Evolutionary conservation across 2,888 invertebrate genomes (phyloP).

Genomic region (Melanostoma scalare): DNA sequence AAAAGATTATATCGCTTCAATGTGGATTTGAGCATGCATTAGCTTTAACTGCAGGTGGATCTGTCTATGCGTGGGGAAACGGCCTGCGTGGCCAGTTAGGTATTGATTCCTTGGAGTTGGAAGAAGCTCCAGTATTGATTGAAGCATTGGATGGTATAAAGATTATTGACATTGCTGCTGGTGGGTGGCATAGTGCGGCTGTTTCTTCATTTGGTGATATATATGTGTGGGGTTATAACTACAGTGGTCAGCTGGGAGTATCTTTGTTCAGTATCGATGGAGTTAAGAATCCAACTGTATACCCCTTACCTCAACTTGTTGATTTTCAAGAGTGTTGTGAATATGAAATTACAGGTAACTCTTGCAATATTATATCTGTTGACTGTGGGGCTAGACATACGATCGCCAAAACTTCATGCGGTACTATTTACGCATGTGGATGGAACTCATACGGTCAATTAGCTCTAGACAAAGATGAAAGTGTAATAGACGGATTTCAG

Average conservation of each 20-base stretch:
- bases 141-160: constrained; percentile 90
- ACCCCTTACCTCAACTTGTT: constrained; percentile 79
- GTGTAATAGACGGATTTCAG: constrained; percentile 76
- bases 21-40: constrained; percentile 93
- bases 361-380: constrained; percentile 83
- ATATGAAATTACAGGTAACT: constrained; percentile 75
- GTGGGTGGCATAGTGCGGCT: constrained; percentile 94
- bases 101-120: constrained; percentile 85
- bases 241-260: constrained; percentile 92
- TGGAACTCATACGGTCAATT: constrained; percentile 93
- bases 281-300: constrained; percentile 74
- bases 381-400: constrained; percentile 91
- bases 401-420: constrained; percentile 86
- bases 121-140: constrained; percentile 86
- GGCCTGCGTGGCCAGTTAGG: constrained; percentile 96
- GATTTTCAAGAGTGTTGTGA: constrained; percentile 78
- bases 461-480: constrained; percentile 81
- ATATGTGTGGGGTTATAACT: constrained; percentile 96
- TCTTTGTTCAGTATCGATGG: constrained; percentile 79
- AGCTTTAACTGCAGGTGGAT: constrained; percentile 87
- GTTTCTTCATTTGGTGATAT: constrained; percentile 91
- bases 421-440: constrained; percentile 88
- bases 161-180: constrained; percentile 88
- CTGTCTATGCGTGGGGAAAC: constrained; percentile 91
- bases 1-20: constrained; percentile 85